Evolutionary conservation across 1,140 invertebrate species (phyloP).

Genomic region (Pseudomyrmex concolor): DNA sequence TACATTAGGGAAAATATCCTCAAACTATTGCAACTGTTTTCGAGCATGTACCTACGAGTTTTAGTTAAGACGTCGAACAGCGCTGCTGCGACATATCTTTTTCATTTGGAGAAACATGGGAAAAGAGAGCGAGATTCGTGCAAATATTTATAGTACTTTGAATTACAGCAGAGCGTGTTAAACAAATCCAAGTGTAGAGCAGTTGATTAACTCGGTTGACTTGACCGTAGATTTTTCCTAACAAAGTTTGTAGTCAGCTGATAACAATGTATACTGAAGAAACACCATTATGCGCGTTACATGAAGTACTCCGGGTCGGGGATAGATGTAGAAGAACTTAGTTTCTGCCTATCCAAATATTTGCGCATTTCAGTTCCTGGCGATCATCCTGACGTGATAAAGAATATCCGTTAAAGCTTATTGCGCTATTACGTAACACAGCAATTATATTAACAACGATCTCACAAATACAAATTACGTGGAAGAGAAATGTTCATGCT

Average conservation of each 20-base stretch:
- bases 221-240: constrained; percentile 51
- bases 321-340: constrained; percentile 58
- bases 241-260: constrained; percentile 53
- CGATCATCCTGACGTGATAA: constrained; percentile 50
- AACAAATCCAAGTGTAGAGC: constrained; percentile 15
- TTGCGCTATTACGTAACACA: constrained; percentile 5
- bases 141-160: constrained; percentile 13
- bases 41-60: background rate
- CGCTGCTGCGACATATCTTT: background rate
- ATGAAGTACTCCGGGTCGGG: constrained; percentile 19
- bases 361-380: constrained; percentile 48
- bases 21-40: background rate
- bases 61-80: background rate
- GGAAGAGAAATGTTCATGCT: background rate
- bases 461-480: background rate
- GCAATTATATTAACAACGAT: constrained; percentile 27
- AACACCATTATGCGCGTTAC: constrained; percentile 58
- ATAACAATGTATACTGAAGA: constrained; percentile 60
- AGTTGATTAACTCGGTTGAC: constrained; percentile 36
- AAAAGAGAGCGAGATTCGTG: too few relatives aligned
- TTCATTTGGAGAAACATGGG: background rate
- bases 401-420: constrained; percentile 52
- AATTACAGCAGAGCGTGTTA: background rate
- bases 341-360: constrained; percentile 54
- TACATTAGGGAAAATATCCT: background rate